Evolutionary conservation across 1,140 invertebrate species (phyloP).

Genomic region (Myzus persicae): DNA sequence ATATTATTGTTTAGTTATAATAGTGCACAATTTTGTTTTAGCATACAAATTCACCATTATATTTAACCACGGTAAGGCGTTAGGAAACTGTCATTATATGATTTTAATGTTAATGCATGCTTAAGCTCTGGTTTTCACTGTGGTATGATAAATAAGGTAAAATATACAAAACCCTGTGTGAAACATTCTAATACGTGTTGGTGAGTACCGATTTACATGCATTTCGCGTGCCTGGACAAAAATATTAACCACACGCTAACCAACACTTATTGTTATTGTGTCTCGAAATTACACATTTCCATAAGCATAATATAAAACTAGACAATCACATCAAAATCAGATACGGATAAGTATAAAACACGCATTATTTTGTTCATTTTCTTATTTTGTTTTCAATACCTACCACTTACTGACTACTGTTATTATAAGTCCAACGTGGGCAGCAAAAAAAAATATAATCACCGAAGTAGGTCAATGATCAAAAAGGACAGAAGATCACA

Average conservation of each 20-base stretch:
- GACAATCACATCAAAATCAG: background rate
- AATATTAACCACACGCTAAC: background rate
- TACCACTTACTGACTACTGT: background rate
- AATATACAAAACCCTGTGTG: background rate
- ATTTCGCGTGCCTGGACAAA: background rate
- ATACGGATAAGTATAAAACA: no score
- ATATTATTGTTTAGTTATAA: background rate
- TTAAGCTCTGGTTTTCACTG: background rate
- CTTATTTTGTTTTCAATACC: no score
- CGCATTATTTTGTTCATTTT: background rate
- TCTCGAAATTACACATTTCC: background rate
- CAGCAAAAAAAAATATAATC: no score
- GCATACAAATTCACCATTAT: background rate
- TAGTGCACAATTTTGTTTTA: background rate
- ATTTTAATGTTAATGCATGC: background rate
- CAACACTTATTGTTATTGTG: background rate
- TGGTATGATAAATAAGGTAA: background rate
- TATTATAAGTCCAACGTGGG: background rate
- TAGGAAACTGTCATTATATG: background rate
- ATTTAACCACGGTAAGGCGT: background rate
- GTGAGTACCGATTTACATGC: background rate
- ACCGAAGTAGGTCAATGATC: no score
- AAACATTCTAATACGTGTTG: background rate
- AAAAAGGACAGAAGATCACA: no score
- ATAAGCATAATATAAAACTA: no score